These are phyloP conservation scores for Serilophus lunatus DNA, from an alignment of 2,113 vertebrate species.

Conservation along the genomic window DNA sequence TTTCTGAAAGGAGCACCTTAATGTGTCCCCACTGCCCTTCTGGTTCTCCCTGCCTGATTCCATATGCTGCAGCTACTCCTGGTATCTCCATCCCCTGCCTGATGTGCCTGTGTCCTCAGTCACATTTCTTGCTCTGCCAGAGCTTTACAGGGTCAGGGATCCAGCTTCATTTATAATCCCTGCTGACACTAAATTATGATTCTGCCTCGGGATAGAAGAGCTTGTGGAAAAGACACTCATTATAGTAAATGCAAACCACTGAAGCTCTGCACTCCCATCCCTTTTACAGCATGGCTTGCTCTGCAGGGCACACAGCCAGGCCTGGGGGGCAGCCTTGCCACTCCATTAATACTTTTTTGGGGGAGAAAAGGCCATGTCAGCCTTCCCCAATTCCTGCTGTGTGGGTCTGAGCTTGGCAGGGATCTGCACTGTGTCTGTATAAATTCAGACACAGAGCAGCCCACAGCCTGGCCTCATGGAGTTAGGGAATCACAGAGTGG, in stretches of 20 bases:
- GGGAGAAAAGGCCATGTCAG: not conserved
- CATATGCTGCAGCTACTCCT: not conserved
- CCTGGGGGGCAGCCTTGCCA: not conserved
- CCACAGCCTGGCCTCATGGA: not conserved
- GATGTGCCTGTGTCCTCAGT: not conserved
- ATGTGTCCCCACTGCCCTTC: not conserved
- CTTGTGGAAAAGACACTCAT: not conserved
- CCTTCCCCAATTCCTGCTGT: not conserved
- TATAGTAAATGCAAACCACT: not conserved
- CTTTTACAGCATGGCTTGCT: not conserved
- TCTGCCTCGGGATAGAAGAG: not conserved
- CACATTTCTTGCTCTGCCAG: not conserved
- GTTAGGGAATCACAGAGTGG: not conserved
- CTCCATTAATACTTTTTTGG: not conserved
- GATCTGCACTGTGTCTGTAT: not conserved
- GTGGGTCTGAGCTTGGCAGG: not conserved
- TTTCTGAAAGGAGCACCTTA: not conserved
- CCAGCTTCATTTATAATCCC: not conserved
- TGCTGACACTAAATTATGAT: not conserved
- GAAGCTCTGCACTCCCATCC: not conserved
- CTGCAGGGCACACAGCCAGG: not conserved
- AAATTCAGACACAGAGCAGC: accelerated
- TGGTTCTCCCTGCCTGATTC: not conserved
- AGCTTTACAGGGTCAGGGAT: not conserved
- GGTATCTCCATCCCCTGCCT: not conserved